phyloP scores from a whole-genome alignment of 2,113 vertebrate species.

The Oxyura jamaicensis region DNA sequence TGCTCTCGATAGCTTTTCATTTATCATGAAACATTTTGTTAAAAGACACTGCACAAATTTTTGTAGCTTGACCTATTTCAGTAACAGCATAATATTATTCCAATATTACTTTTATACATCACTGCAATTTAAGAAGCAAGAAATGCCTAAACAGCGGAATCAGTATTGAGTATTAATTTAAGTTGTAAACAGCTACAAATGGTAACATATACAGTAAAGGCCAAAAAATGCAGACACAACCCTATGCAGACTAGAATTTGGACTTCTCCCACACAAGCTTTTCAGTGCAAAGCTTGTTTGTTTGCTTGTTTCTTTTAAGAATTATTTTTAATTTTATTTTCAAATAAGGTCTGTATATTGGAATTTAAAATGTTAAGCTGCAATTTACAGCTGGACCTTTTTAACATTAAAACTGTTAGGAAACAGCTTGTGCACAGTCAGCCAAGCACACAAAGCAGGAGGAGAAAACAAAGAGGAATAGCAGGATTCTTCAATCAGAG shows the following conservation, averaged over 20 bases:
- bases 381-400: not conserved
- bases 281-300: not conserved
- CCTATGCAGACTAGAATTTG: not conserved
- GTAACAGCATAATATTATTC: not conserved
- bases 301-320: not conserved
- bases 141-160: not conserved
- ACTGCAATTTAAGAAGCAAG: not conserved
- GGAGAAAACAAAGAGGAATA: conserved; percentile 4
- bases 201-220: not conserved
- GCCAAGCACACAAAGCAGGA: conserved; percentile 59
- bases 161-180: not conserved
- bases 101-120: not conserved
- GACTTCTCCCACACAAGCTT: not conserved
- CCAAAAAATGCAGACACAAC: not conserved
- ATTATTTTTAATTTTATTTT: not conserved
- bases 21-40: not conserved
- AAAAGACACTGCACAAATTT: not conserved
- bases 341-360: not conserved
- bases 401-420: not conserved
- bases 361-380: not conserved
- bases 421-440: conserved; percentile 51
- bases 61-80: not conserved
- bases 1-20: not conserved
- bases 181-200: not conserved
- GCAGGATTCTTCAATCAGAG: conserved; percentile 7